A percentile compares a stretch with the other conserved stretches of the same genome.
phyloP scores from a whole-genome alignment of 1,140 invertebrate species.

The Bursaphelenchus mucronatus region DNA sequence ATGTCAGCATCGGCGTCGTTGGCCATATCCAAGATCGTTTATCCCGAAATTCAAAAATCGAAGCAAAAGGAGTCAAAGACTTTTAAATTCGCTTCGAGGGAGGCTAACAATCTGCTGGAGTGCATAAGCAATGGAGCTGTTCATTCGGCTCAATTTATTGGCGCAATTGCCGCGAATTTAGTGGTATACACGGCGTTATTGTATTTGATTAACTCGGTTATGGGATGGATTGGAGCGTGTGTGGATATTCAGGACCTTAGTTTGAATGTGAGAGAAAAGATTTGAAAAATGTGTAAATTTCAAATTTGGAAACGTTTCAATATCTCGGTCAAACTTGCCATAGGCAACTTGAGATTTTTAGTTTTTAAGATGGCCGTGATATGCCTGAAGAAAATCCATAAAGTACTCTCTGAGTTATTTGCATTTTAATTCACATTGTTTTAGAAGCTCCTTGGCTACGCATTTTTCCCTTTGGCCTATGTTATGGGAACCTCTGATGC shows the following conservation, averaged over 20 bases:
- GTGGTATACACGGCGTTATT: constrained; percentile 83
- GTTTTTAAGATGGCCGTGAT: constrained; percentile 41
- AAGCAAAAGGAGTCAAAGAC: constrained; percentile 31
- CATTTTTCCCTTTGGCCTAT: constrained; percentile 79
- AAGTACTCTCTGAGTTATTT: too few relatives aligned
- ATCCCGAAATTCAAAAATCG: constrained; percentile 76
- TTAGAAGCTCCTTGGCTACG: constrained; percentile 73
- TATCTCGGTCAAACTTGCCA: neutral
- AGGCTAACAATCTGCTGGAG: constrained; percentile 70
- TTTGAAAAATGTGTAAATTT: constrained; percentile 1
- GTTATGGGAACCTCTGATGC: constrained; percentile 71
- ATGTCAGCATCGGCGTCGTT: constrained; percentile 90
- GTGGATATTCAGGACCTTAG: constrained; percentile 65
- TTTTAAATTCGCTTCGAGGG: constrained; percentile 64
- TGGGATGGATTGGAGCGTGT: constrained; percentile 74
- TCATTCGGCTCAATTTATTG: constrained; percentile 70
- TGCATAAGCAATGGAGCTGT: constrained; percentile 67
- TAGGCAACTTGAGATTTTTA: constrained; percentile 6
- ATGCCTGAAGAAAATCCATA: too few relatives aligned
- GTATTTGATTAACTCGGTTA: constrained; percentile 73
- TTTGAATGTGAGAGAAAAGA: constrained; percentile 35
- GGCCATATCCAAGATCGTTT: constrained; percentile 80
- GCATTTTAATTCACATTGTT: too few relatives aligned
- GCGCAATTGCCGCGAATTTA: constrained; percentile 83
- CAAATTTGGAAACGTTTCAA: too few relatives aligned